A percentile compares a stretch with the other conserved stretches of the same genome.
Evolutionary conservation across 2,797 vertebrate species (phyloP).

Genomic region (Pogonophryne albipinna): DNA sequence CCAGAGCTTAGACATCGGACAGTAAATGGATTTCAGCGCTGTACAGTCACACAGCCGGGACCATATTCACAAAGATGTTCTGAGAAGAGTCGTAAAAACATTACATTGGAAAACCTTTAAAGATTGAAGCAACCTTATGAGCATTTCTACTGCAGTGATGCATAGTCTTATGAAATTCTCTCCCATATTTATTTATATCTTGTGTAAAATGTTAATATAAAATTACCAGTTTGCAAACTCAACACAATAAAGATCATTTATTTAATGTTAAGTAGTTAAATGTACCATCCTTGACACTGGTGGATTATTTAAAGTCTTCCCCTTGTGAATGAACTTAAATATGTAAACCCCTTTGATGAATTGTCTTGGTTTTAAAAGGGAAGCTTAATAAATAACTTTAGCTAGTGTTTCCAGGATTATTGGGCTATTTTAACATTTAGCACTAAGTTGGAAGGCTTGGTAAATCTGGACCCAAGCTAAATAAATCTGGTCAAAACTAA

Average conservation of each 20-base stretch:
- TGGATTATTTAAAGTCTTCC: slow-evolving; percentile 13
- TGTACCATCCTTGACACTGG: neutral
- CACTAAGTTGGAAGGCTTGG: slow-evolving; percentile 11
- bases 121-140: neutral
- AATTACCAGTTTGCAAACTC: neutral
- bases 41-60: slow-evolving; percentile 28
- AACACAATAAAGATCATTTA: neutral
- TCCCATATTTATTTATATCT: slow-evolving; percentile 21
- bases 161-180: neutral
- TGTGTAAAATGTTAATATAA: neutral
- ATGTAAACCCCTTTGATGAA: neutral
- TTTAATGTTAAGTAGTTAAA: slow-evolving; percentile 2
- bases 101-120: neutral
- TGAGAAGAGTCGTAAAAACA: slow-evolving; percentile 13
- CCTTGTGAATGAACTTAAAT: neutral
- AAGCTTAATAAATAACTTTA: neutral
- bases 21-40: slow-evolving; percentile 19
- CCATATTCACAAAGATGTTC: slow-evolving; percentile 41
- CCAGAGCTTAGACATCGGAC: slow-evolving; percentile 37
- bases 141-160: neutral
- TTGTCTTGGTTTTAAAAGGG: neutral
- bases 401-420: slow-evolving; percentile 2
- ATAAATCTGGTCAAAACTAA: slow-evolving; percentile 3
- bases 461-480: slow-evolving; percentile 25
- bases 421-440: neutral